Base-by-base conservation (phyloP, 2,797 vertebrate genomes). In the Odontamblyopus rebecca region DNA sequence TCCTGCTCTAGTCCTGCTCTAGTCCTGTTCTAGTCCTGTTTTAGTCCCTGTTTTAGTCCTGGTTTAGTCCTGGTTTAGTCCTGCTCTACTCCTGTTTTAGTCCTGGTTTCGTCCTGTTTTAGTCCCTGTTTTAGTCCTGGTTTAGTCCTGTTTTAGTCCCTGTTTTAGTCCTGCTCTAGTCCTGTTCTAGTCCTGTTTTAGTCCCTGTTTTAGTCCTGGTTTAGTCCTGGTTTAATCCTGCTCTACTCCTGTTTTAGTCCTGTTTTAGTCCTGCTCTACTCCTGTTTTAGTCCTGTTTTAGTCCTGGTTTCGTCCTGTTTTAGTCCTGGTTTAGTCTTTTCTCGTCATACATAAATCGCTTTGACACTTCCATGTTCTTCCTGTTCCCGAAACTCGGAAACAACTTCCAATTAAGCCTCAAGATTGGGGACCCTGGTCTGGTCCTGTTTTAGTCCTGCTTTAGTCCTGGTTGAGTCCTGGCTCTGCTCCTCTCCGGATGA, bases 341-440 rank as follows among this genome's bases (percentile, higher is more conserved):
- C 41, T 66, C 72, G 63, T 69, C 73, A 68, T 5, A 27, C 72
- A 74, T 73, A 63, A 38, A 75, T 59, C 63, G 9, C 4, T 5
- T 9, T 62, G 73, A 79, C 82, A 67, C 59, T 26, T 50, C 67
- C 61, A 0, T 38, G 73, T 12, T 73, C 6, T 41, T 50, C 67
- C n/a, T 57, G 27, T 68, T 78, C 73, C 19, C 18, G 81, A 86
- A 90, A 87, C 83, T 72, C 19, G 19, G 81, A 86, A 90, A 87
- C 83, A 87, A 86, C 81, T 81, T 75, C 76, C 82, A 82, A 86
- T 89, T 86, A 88, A 83, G 32, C 56, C 13, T 12, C 13, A 81
- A 78, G 71, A 85, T 85, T 82, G 26, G 35, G 41, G 63, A 29
- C 85, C 73, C 86, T 84, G 88, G 76, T 74, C n/a, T 44, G 41